phyloP scores from a whole-genome alignment of 1,140 invertebrate species.

The Scaptomyza pallida region DNA sequence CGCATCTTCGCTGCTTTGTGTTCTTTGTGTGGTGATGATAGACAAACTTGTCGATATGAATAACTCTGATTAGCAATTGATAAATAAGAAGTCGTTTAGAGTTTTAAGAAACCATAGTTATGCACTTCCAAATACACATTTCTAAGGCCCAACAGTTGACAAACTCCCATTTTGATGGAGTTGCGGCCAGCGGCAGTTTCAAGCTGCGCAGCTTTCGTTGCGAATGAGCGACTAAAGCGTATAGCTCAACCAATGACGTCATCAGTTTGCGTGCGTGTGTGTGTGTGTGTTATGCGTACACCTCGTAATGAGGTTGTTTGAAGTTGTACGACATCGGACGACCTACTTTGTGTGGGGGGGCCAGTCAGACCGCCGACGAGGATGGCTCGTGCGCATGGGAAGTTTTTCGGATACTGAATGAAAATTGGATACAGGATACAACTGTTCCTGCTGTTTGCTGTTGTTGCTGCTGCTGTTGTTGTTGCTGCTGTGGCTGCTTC shows the following conservation, averaged over 20 bases:
- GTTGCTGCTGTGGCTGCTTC: slow-evolving; percentile 15
- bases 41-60: slow-evolving; percentile 35
- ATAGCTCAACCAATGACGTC: slow-evolving; percentile 75
- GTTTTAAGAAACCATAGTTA: slow-evolving; percentile 10
- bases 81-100: slow-evolving; percentile 26
- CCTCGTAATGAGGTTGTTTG: slow-evolving; percentile 77
- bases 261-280: slow-evolving; percentile 47
- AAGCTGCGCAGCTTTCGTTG: slow-evolving; percentile 59
- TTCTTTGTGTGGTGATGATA: slow-evolving; percentile 8
- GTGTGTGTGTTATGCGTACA: slow-evolving; percentile 24
- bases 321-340: slow-evolving; percentile 66
- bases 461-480: slow-evolving; percentile 13
- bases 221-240: slow-evolving; percentile 61
- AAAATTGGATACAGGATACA: slow-evolving; percentile 77
- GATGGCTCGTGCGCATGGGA: slow-evolving; percentile 50
- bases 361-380: neutral
- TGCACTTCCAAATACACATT: slow-evolving; percentile 13
- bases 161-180: neutral
- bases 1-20: neutral
- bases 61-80: slow-evolving; percentile 31
- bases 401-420: slow-evolving; percentile 68
- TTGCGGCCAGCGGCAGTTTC: neutral
- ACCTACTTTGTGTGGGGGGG: slow-evolving; percentile 59
- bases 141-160: neutral
- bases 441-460: slow-evolving; percentile 12